These are phyloP conservation scores for Gobio gobio DNA, from an alignment of 2,113 vertebrate genomes.

Conservation along the genomic window DNA sequence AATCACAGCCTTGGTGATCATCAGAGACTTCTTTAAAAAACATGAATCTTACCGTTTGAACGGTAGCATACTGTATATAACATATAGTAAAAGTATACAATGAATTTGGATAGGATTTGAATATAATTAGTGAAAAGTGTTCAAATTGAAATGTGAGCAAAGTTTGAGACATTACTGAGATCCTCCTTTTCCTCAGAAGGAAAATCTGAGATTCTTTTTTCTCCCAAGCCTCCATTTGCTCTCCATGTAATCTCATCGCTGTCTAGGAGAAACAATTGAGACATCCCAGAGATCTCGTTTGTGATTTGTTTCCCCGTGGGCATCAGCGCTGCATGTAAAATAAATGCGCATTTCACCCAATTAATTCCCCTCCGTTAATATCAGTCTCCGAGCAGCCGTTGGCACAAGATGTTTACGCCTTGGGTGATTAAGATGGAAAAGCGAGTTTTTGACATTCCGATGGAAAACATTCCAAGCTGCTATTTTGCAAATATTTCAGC, in stretches of 20 bases:
- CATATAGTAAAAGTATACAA: neutral
- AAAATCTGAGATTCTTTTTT: neutral
- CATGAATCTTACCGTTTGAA: neutral
- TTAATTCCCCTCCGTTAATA: conserved; percentile 12
- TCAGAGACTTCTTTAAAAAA: neutral
- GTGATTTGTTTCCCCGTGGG: neutral
- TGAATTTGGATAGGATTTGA: neutral
- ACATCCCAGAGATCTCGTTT: conserved; percentile 12
- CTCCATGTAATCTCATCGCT: neutral
- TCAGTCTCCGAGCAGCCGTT: conserved; percentile 11
- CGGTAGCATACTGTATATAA: neutral
- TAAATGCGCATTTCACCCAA: conserved; percentile 25
- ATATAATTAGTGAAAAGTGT: neutral
- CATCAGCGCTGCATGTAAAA: neutral
- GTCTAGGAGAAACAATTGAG: conserved; percentile 21
- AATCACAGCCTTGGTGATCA: too few species aligned
- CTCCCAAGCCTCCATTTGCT: neutral
- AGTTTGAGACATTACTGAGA: neutral
- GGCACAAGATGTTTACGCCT: conserved; percentile 32
- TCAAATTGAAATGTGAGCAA: neutral
- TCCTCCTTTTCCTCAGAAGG: neutral
- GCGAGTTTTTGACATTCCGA: neutral
- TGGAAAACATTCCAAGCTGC: conserved; percentile 9
- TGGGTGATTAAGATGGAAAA: conserved; percentile 32
- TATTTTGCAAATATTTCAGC: neutral